Percentiles rank a stretch among this genome's conserved stretches.
Evolutionary conservation across 1,140 invertebrate species (phyloP).

Genomic region (Aphidius gifuensis): DNA sequence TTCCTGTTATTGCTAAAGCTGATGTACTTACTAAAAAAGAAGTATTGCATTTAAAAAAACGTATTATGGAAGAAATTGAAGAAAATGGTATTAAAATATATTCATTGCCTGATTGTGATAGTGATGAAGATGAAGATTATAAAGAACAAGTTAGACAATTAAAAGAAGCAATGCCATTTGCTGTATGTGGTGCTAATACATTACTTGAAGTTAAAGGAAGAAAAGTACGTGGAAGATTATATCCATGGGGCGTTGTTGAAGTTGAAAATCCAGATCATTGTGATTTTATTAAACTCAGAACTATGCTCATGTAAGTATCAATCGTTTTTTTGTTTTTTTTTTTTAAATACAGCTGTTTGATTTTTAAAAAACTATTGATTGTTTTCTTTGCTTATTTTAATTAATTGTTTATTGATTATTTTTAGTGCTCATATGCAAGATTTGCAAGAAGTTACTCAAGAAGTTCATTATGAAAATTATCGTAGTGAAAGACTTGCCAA

Average conservation of each 20-base stretch:
- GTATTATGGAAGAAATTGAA: slow-evolving; percentile 80
- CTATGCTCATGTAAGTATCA: slow-evolving; percentile 85
- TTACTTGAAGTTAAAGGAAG: slow-evolving; percentile 86
- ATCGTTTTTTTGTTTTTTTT: slow-evolving; percentile 12
- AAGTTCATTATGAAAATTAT: slow-evolving; percentile 97
- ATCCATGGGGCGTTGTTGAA: slow-evolving; percentile 98
- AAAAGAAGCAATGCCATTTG: slow-evolving; percentile 94
- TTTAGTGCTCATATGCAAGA: slow-evolving; percentile 93
- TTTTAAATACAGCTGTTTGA: too few species aligned
- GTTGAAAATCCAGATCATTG: slow-evolving; percentile 99
- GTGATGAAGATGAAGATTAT: slow-evolving; percentile 91
- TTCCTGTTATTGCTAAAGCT: slow-evolving; percentile 98
- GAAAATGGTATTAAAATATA: slow-evolving; percentile 88
- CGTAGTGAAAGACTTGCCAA: slow-evolving; percentile 81
- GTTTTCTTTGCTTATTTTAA: slow-evolving; percentile 10
- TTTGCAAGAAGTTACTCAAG: slow-evolving; percentile 90
- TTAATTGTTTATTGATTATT: slow-evolving; percentile 22
- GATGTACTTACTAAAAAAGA: slow-evolving; percentile 97
- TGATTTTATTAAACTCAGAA: slow-evolving; percentile 96
- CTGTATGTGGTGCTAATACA: slow-evolving; percentile 96
- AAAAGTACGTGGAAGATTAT: slow-evolving; percentile 87
- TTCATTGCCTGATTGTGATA: slow-evolving; percentile 93
- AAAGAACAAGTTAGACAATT: slow-evolving; percentile 91
- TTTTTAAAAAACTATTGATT: slow-evolving; percentile 8
- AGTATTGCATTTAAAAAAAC: slow-evolving; percentile 82